These are phyloP conservation scores for Drosophila orena DNA, from an alignment of 1,140 invertebrate genomes.

Conservation along the genomic window DNA sequence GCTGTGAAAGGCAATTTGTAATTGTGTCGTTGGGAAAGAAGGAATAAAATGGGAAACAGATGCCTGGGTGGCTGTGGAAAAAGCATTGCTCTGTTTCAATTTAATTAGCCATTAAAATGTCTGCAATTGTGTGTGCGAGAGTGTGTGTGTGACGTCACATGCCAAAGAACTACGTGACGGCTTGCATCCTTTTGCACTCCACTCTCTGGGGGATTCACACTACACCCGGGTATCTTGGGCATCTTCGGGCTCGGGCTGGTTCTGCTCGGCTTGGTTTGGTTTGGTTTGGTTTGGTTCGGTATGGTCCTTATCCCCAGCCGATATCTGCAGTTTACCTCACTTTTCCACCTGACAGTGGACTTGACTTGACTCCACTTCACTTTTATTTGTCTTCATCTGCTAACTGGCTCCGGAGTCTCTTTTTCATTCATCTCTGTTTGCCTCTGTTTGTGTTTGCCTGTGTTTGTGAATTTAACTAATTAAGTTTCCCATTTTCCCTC, in stretches of 20 bases:
- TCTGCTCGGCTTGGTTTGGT: background rate
- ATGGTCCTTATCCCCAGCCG: conserved; percentile 24
- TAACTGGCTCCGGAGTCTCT: conserved; percentile 27
- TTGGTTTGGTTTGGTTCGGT: background rate
- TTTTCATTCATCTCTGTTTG: conserved; percentile 31
- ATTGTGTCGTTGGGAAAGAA: conserved; percentile 67
- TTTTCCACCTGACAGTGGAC: conserved; percentile 33
- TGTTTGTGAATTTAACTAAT: conserved; percentile 73
- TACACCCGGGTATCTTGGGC: conserved; percentile 23
- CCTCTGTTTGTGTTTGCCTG: conserved; percentile 43
- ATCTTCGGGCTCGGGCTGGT: conserved; percentile 12
- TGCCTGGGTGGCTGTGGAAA: conserved; percentile 43
- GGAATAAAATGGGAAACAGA: conserved; percentile 10
- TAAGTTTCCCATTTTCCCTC: conserved; percentile 66
- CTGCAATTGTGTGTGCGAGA: conserved; percentile 34
- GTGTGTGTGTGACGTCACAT: conserved; percentile 69
- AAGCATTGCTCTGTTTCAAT: conserved; percentile 67
- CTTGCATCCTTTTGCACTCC: conserved; percentile 47
- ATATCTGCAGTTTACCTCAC: conserved; percentile 17
- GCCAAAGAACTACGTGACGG: conserved; percentile 74
- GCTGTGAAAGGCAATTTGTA: conserved; percentile 77
- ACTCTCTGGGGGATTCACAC: conserved; percentile 28
- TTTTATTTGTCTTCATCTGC: conserved; percentile 55
- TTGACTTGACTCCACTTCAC: conserved; percentile 44
- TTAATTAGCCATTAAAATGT: conserved; percentile 82